Evolutionary conservation across 2,797 vertebrate species (phyloP).

Genomic region (Helicolenus hilgendorfi): DNA sequence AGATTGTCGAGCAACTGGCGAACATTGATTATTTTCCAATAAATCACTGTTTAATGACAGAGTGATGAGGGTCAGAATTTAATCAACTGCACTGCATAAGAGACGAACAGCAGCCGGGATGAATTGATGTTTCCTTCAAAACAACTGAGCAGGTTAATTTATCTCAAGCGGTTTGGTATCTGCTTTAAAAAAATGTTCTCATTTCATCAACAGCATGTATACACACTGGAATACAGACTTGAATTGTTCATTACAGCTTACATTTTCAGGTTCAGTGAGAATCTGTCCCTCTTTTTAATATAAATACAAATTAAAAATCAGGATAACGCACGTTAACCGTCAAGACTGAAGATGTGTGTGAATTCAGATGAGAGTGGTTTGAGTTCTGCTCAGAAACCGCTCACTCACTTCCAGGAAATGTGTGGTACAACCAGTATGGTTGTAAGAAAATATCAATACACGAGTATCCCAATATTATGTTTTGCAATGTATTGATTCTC

Average conservation of each 20-base stretch:
- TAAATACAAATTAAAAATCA: background rate
- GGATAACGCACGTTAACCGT: background rate
- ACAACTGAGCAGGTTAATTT: slow-evolving; percentile 27
- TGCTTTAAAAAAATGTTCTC: slow-evolving; percentile 1
- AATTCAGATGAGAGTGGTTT: background rate
- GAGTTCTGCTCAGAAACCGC: background rate
- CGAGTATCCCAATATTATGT: no score
- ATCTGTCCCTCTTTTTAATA: background rate
- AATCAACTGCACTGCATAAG: slow-evolving; percentile 51
- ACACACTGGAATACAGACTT: background rate
- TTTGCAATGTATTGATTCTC: no score
- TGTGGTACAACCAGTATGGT: background rate
- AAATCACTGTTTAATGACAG: slow-evolving; percentile 59
- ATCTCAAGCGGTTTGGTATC: slow-evolving; percentile 30
- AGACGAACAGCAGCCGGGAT: slow-evolving; percentile 34
- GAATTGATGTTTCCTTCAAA: slow-evolving; percentile 48
- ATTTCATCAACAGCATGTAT: background rate
- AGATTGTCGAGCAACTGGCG: slow-evolving; percentile 18
- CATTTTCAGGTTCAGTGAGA: background rate
- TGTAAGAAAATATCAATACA: no score
- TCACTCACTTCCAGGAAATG: background rate
- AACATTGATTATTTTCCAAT: slow-evolving; percentile 54
- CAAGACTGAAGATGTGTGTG: background rate
- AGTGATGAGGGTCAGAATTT: slow-evolving; percentile 54
- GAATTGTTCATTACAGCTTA: background rate